phyloP scores from a whole-genome alignment of 2,888 invertebrate species.

The Drosophila affinis region DNA sequence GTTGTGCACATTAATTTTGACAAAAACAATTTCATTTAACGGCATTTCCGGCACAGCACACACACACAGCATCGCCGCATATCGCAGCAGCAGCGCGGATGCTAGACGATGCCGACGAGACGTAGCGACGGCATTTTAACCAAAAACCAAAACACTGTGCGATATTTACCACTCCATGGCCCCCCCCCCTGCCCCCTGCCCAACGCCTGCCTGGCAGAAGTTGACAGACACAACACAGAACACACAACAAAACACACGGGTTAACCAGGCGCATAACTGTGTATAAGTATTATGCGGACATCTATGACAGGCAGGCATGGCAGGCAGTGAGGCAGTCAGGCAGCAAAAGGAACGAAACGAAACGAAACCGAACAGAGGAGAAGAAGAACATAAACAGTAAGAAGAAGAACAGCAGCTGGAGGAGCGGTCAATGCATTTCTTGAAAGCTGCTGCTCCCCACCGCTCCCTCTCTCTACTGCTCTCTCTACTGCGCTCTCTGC shows the following conservation, averaged over 20 bases:
- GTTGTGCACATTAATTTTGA: constrained; percentile 70
- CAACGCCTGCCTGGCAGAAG: constrained; percentile 4
- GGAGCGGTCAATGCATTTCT: constrained; percentile 63
- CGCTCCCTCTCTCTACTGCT: background rate
- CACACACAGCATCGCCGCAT: background rate
- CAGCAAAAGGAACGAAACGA: constrained; percentile 43
- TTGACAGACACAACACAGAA: constrained; percentile 31
- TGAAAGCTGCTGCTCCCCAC: constrained; percentile 28
- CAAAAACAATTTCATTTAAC: constrained; percentile 73
- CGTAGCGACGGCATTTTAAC: constrained; percentile 34
- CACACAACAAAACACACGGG: constrained; percentile 40
- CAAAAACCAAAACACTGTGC: constrained; percentile 35
- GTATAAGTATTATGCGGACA: constrained; percentile 60
- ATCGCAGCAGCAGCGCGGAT: constrained; percentile 22
- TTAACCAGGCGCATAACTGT: constrained; percentile 73
- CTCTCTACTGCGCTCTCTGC: constrained; percentile 11
- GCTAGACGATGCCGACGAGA: constrained; percentile 30
- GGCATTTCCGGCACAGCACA: constrained; percentile 66
- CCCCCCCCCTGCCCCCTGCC: constrained; percentile 2
- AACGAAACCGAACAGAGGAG: background rate
- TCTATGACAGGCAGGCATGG: constrained; percentile 24
- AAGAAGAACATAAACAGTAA: background rate
- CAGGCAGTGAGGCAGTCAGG: background rate
- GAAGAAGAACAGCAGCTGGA: constrained; percentile 43
- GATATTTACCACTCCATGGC: constrained; percentile 6